Evolutionary conservation across 2,888 invertebrate genomes (phyloP).

Genomic region (Drosophila buzzatii): DNA sequence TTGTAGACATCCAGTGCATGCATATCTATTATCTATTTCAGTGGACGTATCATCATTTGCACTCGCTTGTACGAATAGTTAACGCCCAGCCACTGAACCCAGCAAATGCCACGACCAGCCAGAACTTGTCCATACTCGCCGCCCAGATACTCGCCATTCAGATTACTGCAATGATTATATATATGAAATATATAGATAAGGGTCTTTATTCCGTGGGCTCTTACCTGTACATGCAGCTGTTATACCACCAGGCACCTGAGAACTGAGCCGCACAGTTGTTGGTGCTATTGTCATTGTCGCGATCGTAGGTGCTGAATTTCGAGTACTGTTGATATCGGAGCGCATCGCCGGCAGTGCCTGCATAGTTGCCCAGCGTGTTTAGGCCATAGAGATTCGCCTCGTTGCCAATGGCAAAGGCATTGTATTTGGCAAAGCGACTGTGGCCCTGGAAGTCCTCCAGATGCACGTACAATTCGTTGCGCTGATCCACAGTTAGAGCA

Average conservation of each 20-base stretch:
- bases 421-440: constrained; percentile 87
- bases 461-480: constrained; percentile 87
- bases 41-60: constrained; percentile 88
- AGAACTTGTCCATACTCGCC: constrained; percentile 85
- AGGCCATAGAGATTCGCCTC: constrained; percentile 88
- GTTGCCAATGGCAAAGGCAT: constrained; percentile 88
- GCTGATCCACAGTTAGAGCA: constrained; percentile 81
- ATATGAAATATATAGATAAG: background rate
- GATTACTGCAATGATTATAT: constrained; percentile 86
- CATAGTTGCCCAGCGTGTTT: constrained; percentile 88
- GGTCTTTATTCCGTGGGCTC: background rate
- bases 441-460: constrained; percentile 87
- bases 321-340: constrained; percentile 89
- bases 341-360: constrained; percentile 89
- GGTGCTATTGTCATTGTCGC: constrained; percentile 89
- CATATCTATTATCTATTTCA: constrained; percentile 10
- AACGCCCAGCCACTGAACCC: constrained; percentile 86
- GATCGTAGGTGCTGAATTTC: constrained; percentile 89
- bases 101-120: constrained; percentile 58
- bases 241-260: constrained; percentile 91
- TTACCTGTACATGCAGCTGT: constrained; percentile 88
- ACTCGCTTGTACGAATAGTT: constrained; percentile 85
- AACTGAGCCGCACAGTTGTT: constrained; percentile 88
- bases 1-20: background rate
- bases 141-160: constrained; percentile 88